A percentile compares a stretch with the other conserved stretches of the same genome.
phyloP scores from a whole-genome alignment of 2,888 invertebrate genomes.

The Hirtodrosophila trivittata region DNA sequence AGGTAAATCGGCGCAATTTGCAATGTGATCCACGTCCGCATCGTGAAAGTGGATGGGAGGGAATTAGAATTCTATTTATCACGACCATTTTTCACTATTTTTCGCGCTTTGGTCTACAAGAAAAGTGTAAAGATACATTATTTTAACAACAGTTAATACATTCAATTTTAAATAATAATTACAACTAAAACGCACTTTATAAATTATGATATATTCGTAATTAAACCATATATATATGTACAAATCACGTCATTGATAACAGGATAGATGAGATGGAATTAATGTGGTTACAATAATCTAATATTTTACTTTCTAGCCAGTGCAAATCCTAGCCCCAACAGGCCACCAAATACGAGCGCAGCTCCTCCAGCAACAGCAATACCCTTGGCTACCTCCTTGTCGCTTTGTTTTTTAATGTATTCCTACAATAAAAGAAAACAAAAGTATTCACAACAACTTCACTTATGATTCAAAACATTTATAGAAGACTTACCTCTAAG shows the following conservation, averaged over 20 bases:
- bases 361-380: slow-evolving; percentile 95
- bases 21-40: slow-evolving; percentile 23
- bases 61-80: slow-evolving; percentile 46
- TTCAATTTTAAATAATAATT: slow-evolving; percentile 45
- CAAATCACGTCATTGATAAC: slow-evolving; percentile 11
- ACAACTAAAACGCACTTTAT: slow-evolving; percentile 35
- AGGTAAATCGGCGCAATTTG: slow-evolving; percentile 29
- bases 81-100: slow-evolving; percentile 62
- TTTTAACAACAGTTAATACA: slow-evolving; percentile 36
- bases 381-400: slow-evolving; percentile 94
- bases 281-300: no score
- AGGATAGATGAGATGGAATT: slow-evolving; percentile 17
- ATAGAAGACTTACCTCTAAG: slow-evolving; percentile 86
- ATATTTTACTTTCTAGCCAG: slow-evolving; percentile 86
- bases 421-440: slow-evolving; percentile 86
- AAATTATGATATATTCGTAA: slow-evolving; percentile 30
- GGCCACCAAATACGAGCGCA: slow-evolving; percentile 92
- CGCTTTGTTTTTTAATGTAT: slow-evolving; percentile 94
- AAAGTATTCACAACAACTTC: neutral
- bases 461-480: no score
- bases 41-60: slow-evolving; percentile 34
- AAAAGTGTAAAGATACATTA: slow-evolving; percentile 41
- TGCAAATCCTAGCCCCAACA: slow-evolving; percentile 93
- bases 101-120: slow-evolving; percentile 78
- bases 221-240: slow-evolving; percentile 10